Evolutionary conservation across 2,797 vertebrate species (phyloP).

Genomic region (Lithobates pipiens): DNA sequence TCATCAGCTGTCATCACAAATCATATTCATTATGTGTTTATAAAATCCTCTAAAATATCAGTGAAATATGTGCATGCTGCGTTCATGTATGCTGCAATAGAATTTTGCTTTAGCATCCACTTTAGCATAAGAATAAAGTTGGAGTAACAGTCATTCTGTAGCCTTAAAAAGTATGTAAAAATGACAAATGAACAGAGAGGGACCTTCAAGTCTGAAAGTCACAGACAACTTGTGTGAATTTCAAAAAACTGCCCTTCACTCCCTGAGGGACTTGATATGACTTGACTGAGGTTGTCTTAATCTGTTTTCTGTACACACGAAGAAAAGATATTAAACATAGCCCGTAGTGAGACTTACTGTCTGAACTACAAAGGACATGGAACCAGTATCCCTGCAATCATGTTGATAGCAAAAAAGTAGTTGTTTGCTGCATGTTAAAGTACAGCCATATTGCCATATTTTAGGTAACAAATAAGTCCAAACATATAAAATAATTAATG

Average conservation of each 20-base stretch:
- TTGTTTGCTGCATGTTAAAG: constrained; percentile 23
- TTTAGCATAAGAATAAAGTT: no score
- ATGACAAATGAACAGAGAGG: constrained; percentile 9
- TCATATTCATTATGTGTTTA: no score
- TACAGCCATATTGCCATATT: neutral
- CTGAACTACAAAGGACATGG: constrained; percentile 38
- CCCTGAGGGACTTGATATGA: constrained; percentile 45
- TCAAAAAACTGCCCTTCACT: constrained; percentile 38
- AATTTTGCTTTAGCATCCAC: no score
- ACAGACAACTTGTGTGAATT: constrained; percentile 10
- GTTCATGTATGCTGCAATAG: no score
- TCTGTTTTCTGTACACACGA: constrained; percentile 43
- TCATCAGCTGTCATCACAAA: no score
- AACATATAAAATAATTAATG: neutral
- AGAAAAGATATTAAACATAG: constrained; percentile 48
- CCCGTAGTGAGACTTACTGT: constrained; percentile 51
- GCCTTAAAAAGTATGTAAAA: neutral
- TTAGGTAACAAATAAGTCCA: neutral
- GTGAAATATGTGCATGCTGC: no score
- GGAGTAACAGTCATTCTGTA: neutral
- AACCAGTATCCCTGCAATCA: constrained; percentile 1
- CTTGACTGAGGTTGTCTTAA: constrained; percentile 53
- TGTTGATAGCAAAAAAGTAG: constrained; percentile 21
- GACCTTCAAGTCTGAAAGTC: constrained; percentile 29
- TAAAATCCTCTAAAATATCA: no score